phyloP scores from a whole-genome alignment of 2,888 invertebrate genomes.

The Alloplasta piceator region DNA sequence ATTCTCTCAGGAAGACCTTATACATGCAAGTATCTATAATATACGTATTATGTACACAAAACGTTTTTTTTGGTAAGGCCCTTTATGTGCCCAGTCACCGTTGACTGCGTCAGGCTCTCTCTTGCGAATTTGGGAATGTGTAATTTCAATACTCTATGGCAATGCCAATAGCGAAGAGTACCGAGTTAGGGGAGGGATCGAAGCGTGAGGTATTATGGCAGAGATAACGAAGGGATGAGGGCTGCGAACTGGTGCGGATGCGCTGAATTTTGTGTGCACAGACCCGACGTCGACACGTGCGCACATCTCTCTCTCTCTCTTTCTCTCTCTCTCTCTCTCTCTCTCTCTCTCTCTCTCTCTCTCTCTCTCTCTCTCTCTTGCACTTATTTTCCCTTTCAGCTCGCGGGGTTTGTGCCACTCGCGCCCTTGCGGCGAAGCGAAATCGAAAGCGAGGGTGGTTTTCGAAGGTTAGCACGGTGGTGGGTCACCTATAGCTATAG shows the following conservation, averaged over 20 bases:
- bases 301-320: constrained; percentile 14
- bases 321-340: neutral
- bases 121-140: constrained; percentile 53
- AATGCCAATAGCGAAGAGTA: constrained; percentile 46
- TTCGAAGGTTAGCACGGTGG: constrained; percentile 66
- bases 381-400: constrained; percentile 29
- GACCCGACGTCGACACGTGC: constrained; percentile 75
- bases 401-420: constrained; percentile 43
- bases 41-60: too few relatives aligned
- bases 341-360: constrained; percentile 18
- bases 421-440: constrained; percentile 60
- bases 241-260: constrained; percentile 28
- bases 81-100: constrained; percentile 26
- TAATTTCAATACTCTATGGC: constrained; percentile 55
- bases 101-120: constrained; percentile 53
- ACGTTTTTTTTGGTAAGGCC: neutral
- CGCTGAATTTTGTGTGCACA: constrained; percentile 57
- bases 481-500: constrained; percentile 43
- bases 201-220: constrained; percentile 1
- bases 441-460: constrained; percentile 64
- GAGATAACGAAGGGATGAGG: constrained; percentile 52
- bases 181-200: constrained; percentile 7
- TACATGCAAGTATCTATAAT: too few relatives aligned
- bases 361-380: constrained; percentile 2
- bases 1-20: too few relatives aligned